A percentile compares a stretch with the other conserved stretches of the same genome.
phyloP scores from a whole-genome alignment of 2,113 vertebrate genomes.

The Callocephalon fimbriatum region DNA sequence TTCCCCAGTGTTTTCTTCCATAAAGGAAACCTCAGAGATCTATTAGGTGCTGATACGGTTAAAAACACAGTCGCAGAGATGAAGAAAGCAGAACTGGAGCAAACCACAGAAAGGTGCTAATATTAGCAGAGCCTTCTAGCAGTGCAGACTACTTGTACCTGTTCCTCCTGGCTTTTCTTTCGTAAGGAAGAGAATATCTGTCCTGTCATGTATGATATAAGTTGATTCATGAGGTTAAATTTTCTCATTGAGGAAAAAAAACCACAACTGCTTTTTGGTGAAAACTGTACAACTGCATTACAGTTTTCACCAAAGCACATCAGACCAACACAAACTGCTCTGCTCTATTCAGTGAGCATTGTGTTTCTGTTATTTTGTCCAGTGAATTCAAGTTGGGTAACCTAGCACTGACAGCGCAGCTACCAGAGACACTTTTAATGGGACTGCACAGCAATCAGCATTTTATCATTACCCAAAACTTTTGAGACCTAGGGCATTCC shows the following conservation, averaged over 20 bases:
- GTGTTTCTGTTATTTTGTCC: not conserved
- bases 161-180: not conserved
- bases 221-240: not conserved
- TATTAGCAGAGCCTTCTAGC: not conserved
- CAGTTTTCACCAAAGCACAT: not conserved
- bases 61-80: not conserved
- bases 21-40: not conserved
- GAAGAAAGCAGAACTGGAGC: not conserved
- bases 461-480: not conserved
- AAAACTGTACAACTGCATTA: not conserved
- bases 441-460: not conserved
- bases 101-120: not conserved
- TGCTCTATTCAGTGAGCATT: not conserved
- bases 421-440: not conserved
- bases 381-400: not conserved
- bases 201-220: not conserved
- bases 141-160: not conserved
- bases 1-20: not conserved
- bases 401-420: not conserved
- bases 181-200: not conserved
- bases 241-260: not conserved
- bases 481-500: not conserved
- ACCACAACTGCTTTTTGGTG: not conserved
- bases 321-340: not conserved
- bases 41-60: not conserved